Evolutionary conservation across 1,140 invertebrate species (phyloP).

Genomic region (Drosophila lacteicornis): DNA sequence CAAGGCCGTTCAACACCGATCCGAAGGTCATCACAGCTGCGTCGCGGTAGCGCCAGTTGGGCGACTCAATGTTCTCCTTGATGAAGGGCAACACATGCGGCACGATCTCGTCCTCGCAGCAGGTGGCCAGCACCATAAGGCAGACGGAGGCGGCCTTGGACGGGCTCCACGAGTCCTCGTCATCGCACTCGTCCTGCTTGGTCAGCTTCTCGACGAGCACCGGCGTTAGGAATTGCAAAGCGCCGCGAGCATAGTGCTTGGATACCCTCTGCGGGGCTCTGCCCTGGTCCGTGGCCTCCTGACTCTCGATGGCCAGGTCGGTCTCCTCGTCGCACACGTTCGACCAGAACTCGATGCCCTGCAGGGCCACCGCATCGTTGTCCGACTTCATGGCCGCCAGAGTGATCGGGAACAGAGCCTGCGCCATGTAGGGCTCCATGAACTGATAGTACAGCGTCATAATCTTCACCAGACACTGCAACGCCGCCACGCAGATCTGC

Average conservation of each 20-base stretch:
- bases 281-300: constrained; percentile 96
- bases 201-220: constrained; percentile 97
- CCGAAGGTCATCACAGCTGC: constrained; percentile 99
- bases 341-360: constrained; percentile 99
- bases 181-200: constrained; percentile 96
- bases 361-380: constrained; percentile 97
- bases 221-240: constrained; percentile 97
- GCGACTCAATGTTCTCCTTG: constrained; percentile 96
- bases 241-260: constrained; percentile 97
- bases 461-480: constrained; percentile 99
- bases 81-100: constrained; percentile 98
- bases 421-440: constrained; percentile 99
- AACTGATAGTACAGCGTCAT: constrained; percentile 99
- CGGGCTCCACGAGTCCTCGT: constrained; percentile 99
- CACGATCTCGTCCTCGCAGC: constrained; percentile 99
- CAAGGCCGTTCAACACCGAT: constrained; percentile 97
- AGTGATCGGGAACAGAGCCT: constrained; percentile 99
- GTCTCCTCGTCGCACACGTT: constrained; percentile 99
- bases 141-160: constrained; percentile 99
- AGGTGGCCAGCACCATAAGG: constrained; percentile 98
- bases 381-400: constrained; percentile 99
- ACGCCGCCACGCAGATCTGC: constrained; percentile 96
- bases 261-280: constrained; percentile 95
- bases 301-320: constrained; percentile 97
- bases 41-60: constrained; percentile 98